A percentile compares a stretch with the other conserved stretches of the same genome.
phyloP scores from a whole-genome alignment of 2,888 invertebrate genomes.

The Endomychus coccineus region DNA sequence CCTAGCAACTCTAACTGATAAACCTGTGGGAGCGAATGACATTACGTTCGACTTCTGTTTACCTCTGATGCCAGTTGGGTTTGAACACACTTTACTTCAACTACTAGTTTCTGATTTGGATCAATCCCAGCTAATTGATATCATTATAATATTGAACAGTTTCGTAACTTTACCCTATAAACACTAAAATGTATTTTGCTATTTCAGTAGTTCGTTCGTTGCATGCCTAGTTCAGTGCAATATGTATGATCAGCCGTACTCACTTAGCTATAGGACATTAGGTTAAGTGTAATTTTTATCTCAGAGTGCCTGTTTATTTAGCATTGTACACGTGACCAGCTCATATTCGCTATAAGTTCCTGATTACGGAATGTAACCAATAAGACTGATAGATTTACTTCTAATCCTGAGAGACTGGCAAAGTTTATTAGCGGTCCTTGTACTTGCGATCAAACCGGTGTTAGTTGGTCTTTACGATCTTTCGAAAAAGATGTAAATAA shows the following conservation, averaged over 20 bases:
- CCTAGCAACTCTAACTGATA: too few species aligned
- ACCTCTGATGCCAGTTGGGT: too few species aligned
- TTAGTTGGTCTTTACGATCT: slow-evolving; percentile 32
- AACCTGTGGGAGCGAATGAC: too few species aligned
- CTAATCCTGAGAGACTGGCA: slow-evolving; percentile 25
- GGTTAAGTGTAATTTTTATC: slow-evolving; percentile 20
- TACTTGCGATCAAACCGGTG: slow-evolving; percentile 30
- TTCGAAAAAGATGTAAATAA: slow-evolving; percentile 40
- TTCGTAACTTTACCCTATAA: too few species aligned
- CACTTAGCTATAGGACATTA: slow-evolving; percentile 24
- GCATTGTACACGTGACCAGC: slow-evolving; percentile 30
- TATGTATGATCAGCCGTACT: slow-evolving; percentile 43
- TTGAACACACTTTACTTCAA: too few species aligned
- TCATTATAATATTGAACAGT: too few species aligned
- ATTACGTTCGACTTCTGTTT: too few species aligned
- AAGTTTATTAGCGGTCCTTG: slow-evolving; percentile 23
- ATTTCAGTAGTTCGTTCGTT: too few species aligned
- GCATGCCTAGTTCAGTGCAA: slow-evolving; percentile 41
- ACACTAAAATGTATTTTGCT: too few species aligned
- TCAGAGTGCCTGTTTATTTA: slow-evolving; percentile 36
- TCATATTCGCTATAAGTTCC: slow-evolving; percentile 18
- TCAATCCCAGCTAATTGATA: too few species aligned
- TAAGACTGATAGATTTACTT: slow-evolving; percentile 42
- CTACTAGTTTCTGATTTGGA: too few species aligned
- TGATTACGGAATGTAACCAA: slow-evolving; percentile 36